These are phyloP conservation scores for Willisornis vidua DNA, from an alignment of 2,113 vertebrate genomes.

Conservation along the genomic window DNA sequence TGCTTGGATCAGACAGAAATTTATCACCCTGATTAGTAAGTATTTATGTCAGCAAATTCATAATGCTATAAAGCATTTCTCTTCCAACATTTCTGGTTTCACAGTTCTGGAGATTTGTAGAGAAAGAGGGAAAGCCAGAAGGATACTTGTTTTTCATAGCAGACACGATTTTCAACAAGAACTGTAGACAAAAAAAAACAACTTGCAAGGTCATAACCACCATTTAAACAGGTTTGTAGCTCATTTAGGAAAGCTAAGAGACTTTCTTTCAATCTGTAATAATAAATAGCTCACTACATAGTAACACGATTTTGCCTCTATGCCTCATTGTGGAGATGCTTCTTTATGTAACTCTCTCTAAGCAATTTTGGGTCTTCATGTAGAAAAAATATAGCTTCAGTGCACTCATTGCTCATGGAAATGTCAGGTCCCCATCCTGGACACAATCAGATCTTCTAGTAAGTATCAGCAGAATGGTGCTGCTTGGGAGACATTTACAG, in stretches of 20 bases:
- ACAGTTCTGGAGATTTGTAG: conserved; percentile 10
- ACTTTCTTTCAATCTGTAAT: not conserved
- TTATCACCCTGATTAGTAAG: conserved; percentile 60
- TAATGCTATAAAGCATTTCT: conserved; percentile 50
- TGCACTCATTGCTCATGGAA: not conserved
- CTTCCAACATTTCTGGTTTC: not conserved
- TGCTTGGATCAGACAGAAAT: conserved; percentile 54
- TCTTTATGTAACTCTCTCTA: not conserved
- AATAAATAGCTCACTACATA: not conserved
- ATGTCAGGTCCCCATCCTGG: not conserved
- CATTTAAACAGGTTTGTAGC: not conserved
- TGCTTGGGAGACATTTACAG: not conserved
- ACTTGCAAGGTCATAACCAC: not conserved
- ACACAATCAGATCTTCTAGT: not conserved
- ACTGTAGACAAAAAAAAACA: conserved; percentile 12
- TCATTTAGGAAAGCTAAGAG: not conserved
- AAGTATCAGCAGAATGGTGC: not conserved
- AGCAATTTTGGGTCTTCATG: not conserved
- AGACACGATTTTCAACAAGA: not conserved
- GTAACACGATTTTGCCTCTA: not conserved
- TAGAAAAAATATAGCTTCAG: not conserved
- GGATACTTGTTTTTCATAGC: not conserved
- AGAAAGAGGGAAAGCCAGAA: not conserved
- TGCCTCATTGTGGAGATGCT: not conserved
- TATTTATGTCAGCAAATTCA: conserved; percentile 63